A percentile compares a stretch with the other conserved stretches of the same genome.
phyloP scores from a whole-genome alignment of 2,888 invertebrate species.

The Polydrusus cervinus region DNA sequence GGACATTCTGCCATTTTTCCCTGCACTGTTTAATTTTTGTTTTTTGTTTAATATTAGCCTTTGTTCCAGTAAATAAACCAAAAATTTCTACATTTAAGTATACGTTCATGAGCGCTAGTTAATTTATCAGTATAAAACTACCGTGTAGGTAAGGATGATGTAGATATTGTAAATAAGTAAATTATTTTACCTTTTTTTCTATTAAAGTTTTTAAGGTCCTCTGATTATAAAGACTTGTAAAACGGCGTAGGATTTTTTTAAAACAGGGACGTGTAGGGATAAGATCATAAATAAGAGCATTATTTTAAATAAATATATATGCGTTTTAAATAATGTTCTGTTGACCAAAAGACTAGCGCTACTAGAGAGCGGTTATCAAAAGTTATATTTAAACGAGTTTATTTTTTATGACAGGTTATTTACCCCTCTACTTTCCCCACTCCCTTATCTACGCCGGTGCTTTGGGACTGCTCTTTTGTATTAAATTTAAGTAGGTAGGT shows the following conservation, averaged over 20 bases:
- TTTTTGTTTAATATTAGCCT: slow-evolving; percentile 2
- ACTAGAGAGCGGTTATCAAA: too few relatives aligned
- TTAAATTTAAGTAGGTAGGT: slow-evolving; percentile 28
- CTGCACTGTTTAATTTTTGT: not conserved
- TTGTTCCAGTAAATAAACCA: slow-evolving; percentile 47
- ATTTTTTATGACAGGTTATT: not conserved
- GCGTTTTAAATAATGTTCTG: too few relatives aligned
- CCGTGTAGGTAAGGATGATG: slow-evolving; percentile 44
- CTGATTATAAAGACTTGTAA: slow-evolving; percentile 55
- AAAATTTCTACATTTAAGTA: slow-evolving; percentile 47
- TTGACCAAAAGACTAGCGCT: too few relatives aligned
- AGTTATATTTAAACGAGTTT: too few relatives aligned
- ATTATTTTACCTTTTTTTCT: slow-evolving; percentile 59
- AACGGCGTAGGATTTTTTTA: slow-evolving; percentile 3
- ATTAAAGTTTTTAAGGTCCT: slow-evolving; percentile 53
- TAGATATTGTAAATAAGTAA: slow-evolving; percentile 53
- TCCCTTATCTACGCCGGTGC: slow-evolving; percentile 6
- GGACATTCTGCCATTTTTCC: too few relatives aligned
- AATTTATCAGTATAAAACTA: slow-evolving; percentile 28
- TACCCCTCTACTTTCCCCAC: not conserved
- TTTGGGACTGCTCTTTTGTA: slow-evolving; percentile 35
- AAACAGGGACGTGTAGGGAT: not conserved
- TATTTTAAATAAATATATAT: too few relatives aligned
- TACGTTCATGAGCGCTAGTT: slow-evolving; percentile 21
- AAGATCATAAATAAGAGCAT: not conserved